These are phyloP conservation scores for Syngnathus typhle DNA, from an alignment of 2,113 vertebrate genomes.

Conservation along the genomic window DNA sequence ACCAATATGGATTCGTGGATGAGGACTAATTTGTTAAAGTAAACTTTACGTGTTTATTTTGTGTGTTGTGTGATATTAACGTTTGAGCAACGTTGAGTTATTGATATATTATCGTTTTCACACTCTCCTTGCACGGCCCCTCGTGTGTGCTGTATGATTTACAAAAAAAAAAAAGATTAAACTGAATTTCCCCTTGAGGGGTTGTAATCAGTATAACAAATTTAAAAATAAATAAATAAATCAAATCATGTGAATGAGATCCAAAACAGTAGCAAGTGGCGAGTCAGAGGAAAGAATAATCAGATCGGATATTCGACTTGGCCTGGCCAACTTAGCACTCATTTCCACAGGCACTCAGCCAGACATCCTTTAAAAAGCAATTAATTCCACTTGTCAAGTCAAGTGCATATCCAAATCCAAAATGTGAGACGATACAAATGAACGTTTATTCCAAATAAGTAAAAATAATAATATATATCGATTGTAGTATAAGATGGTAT, in stretches of 20 bases:
- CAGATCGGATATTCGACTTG: conserved; percentile 4
- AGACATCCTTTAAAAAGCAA: conserved; percentile 33
- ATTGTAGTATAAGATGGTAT: no score
- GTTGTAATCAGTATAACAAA: not conserved
- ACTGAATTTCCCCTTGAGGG: not conserved
- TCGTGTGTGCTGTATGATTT: no score
- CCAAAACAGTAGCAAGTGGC: not conserved
- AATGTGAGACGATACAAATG: not conserved
- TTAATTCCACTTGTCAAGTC: conserved; percentile 29
- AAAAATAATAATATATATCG: no score
- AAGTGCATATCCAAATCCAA: conserved; percentile 20
- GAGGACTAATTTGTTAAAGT: no score
- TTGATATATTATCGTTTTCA: no score
- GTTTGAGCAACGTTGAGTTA: no score
- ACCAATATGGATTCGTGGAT: no score
- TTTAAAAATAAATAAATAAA: not conserved
- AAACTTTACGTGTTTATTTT: no score
- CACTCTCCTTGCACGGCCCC: no score
- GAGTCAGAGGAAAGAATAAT: not conserved
- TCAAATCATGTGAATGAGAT: not conserved
- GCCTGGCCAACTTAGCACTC: conserved; percentile 8
- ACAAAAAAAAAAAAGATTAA: no score
- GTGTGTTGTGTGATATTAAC: no score
- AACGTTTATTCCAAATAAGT: no score
- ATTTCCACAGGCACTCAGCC: conserved; percentile 21